phyloP scores from a whole-genome alignment of 2,113 vertebrate genomes.

The Fukomys damarensis region DNA sequence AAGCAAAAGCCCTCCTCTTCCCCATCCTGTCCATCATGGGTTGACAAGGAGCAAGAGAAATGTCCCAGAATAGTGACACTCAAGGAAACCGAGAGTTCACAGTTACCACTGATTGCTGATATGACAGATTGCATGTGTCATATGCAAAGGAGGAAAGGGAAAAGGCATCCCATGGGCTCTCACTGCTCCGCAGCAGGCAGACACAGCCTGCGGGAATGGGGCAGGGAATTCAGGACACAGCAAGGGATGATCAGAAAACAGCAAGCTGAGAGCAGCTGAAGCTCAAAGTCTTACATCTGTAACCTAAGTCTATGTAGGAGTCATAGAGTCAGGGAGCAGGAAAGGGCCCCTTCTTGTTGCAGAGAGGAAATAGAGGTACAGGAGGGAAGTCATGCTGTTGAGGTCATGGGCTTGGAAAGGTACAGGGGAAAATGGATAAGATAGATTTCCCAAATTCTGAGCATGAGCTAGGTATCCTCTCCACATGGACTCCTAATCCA shows the following conservation, averaged over 20 bases:
- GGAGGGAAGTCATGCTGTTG: neutral
- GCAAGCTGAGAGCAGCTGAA: neutral
- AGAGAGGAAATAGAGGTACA: neutral
- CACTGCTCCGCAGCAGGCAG: neutral
- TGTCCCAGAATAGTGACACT: neutral
- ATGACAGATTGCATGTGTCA: conserved; percentile 68
- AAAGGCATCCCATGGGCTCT: neutral
- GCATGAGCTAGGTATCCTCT: neutral
- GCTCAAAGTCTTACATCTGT: neutral
- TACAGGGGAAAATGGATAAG: neutral
- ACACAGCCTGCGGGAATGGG: neutral
- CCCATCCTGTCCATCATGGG: neutral
- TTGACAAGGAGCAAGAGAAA: neutral
- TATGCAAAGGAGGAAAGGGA: conserved; percentile 60
- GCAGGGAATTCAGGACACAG: neutral
- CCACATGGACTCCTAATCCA: neutral
- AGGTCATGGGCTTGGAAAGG: neutral
- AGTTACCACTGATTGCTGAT: conserved; percentile 7
- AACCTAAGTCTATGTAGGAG: neutral
- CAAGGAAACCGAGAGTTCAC: neutral
- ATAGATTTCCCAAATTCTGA: neutral
- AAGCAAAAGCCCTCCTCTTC: neutral
- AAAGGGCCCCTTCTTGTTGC: neutral
- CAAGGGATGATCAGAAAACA: neutral
- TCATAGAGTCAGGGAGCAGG: neutral